Conservation (phyloP, 2,113 vertebrate genomes). For the Echinops telfairi region DNA sequence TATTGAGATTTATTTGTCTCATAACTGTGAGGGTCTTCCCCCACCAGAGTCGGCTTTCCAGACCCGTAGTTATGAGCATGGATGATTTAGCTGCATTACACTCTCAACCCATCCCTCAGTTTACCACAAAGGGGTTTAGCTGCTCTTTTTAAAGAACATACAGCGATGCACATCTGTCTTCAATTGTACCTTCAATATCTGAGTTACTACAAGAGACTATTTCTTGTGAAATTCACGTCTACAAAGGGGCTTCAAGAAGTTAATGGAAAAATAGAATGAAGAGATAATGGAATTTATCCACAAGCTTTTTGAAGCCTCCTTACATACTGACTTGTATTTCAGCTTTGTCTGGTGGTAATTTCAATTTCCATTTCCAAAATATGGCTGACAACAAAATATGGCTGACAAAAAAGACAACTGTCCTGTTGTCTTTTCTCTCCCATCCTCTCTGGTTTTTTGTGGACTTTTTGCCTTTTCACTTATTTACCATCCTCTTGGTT, state of each 20-base stretch:
- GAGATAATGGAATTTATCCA: too few relatives aligned
- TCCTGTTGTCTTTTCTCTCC: not conserved
- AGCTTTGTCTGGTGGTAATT: not conserved
- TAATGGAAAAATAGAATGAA: too few relatives aligned
- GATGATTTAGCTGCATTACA: too few relatives aligned
- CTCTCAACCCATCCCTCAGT: too few relatives aligned
- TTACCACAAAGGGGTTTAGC: not conserved
- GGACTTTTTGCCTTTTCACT: slow-evolving; percentile 8
- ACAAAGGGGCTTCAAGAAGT: too few relatives aligned
- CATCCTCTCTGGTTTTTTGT: not conserved
- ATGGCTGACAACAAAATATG: not conserved
- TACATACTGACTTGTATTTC: not conserved
- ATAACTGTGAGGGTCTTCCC: too few relatives aligned
- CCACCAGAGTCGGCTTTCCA: too few relatives aligned
- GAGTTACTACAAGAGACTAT: not conserved
- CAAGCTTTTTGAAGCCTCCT: too few relatives aligned
- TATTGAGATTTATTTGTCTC: too few relatives aligned
- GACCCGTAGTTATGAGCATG: too few relatives aligned
- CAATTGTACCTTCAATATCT: not conserved
- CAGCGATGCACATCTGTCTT: not conserved
- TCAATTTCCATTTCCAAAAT: not conserved
- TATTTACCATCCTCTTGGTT: not conserved
- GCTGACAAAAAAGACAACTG: not conserved
- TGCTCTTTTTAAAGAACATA: not conserved
- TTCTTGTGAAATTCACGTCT: not conserved